phyloP scores from a whole-genome alignment of 2,113 vertebrate species.

The Apistogramma diplotaenia region DNA sequence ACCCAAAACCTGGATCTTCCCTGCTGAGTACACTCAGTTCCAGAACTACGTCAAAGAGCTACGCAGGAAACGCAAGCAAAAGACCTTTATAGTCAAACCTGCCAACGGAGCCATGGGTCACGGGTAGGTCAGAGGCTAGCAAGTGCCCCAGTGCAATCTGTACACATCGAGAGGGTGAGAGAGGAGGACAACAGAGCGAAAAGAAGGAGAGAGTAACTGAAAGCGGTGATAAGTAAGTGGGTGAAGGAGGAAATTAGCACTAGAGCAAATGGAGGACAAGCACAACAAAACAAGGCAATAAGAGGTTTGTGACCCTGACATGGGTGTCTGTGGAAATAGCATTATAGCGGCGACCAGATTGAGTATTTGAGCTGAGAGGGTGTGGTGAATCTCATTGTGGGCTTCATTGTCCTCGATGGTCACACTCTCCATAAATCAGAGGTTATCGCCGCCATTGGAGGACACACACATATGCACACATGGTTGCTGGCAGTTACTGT shows the following conservation, averaged over 20 bases:
- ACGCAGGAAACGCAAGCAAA: conserved; percentile 93
- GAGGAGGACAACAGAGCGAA: neutral
- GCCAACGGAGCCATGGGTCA: conserved; percentile 99
- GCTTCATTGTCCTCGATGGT: conserved; percentile 64
- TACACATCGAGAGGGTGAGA: neutral
- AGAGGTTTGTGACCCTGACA: conserved; percentile 52
- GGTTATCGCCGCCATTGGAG: conserved; percentile 47
- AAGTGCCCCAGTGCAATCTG: neutral
- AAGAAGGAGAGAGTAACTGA: neutral
- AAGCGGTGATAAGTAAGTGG: neutral
- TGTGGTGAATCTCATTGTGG: conserved; percentile 59
- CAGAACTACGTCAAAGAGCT: conserved; percentile 97
- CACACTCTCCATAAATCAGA: conserved; percentile 60
- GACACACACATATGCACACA: conserved; percentile 15
- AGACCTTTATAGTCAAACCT: conserved; percentile 97
- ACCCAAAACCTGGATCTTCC: conserved; percentile 97
- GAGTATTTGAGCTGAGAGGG: conserved; percentile 54
- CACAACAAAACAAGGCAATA: conserved; percentile 47
- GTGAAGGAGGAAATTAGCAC: conserved; percentile 7
- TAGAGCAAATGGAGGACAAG: conserved; percentile 36
- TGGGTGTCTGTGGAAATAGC: conserved; percentile 44
- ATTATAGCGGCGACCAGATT: conserved; percentile 41
- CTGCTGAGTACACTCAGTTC: conserved; percentile 95
- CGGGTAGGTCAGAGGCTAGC: conserved; percentile 82
- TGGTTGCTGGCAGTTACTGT: conserved; percentile 38